A percentile compares a stretch with the other conserved stretches of the same genome.
Evolutionary conservation across 64 coral and sea anemone genomes (phyloP).

Genomic region (Actinia equina): DNA sequence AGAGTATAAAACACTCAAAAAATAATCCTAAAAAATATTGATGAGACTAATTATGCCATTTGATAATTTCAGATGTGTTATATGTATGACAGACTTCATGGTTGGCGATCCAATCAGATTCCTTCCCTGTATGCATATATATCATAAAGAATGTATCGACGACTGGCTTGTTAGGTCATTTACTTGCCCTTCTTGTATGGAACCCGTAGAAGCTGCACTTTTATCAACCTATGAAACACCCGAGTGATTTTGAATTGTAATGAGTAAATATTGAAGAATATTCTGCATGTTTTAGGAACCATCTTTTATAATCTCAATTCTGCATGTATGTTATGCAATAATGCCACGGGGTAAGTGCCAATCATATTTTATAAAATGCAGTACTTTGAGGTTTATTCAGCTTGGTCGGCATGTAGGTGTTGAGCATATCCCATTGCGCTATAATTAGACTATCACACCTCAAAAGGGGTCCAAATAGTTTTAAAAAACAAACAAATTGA

Average conservation of each 20-base stretch:
- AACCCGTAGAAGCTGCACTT: constrained; percentile 93
- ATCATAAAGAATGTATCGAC: constrained; percentile 99
- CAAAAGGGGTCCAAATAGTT: background rate
- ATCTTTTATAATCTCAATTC: background rate
- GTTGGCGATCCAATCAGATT: constrained; percentile 95
- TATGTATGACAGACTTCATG: constrained; percentile 97
- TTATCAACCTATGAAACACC: constrained; percentile 95
- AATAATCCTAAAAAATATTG: too few species aligned
- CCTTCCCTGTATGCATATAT: constrained; percentile 97
- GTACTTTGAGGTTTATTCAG: background rate
- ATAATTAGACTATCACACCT: background rate
- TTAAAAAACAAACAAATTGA: background rate
- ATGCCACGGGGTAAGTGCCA: background rate
- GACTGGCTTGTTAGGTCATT: constrained; percentile 98
- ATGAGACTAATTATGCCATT: background rate
- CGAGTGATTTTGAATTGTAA: constrained; percentile 34
- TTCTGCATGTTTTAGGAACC: background rate
- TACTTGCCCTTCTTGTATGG: constrained; percentile 99
- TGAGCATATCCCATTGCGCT: background rate
- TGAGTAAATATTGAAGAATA: constrained; percentile 1
- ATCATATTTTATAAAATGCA: background rate
- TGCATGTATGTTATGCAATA: background rate
- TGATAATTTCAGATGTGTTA: constrained; percentile 79
- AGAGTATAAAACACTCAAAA: too few species aligned
- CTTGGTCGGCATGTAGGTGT: too few species aligned